These are phyloP conservation scores for Mormyrus iriodes DNA, from an alignment of 2,113 vertebrate genomes.

Conservation along the genomic window DNA sequence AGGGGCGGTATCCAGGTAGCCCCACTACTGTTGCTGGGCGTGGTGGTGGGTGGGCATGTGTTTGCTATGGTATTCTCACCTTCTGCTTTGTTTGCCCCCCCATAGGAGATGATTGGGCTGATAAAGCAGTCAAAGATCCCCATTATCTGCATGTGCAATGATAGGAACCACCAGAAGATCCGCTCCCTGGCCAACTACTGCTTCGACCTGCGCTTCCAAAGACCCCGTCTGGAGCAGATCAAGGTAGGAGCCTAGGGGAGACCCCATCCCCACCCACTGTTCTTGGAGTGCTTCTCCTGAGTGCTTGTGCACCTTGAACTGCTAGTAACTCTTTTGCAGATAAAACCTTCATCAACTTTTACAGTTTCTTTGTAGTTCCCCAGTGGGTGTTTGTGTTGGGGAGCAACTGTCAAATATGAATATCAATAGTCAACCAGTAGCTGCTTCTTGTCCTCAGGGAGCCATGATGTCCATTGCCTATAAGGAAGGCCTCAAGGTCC, in stretches of 20 bases:
- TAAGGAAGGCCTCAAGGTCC: constrained; percentile 92
- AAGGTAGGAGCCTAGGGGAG: constrained; percentile 64
- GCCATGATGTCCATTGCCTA: constrained; percentile 95
- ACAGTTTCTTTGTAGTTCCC: neutral
- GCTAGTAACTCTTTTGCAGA: neutral
- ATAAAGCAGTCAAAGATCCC: constrained; percentile 87
- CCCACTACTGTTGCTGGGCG: too few relatives aligned
- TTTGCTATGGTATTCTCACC: neutral
- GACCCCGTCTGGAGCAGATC: constrained; percentile 89
- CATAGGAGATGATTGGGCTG: constrained; percentile 82
- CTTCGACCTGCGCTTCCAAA: constrained; percentile 89
- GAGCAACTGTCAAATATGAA: neutral
- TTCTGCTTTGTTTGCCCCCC: constrained; percentile 1
- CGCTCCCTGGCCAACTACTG: constrained; percentile 91
- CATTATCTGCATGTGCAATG: constrained; percentile 98
- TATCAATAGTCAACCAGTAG: neutral
- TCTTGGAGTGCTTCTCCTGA: neutral
- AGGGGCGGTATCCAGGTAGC: constrained; percentile 90
- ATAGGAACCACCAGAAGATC: constrained; percentile 91
- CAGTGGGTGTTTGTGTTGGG: neutral
- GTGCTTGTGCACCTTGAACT: neutral
- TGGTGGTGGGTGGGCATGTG: neutral
- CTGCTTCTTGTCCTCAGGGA: constrained; percentile 56
- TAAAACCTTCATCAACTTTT: neutral
- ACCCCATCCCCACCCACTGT: neutral